Conservation (phyloP, 2,797 vertebrate species). For the Leptatherina wallacei region DNA sequence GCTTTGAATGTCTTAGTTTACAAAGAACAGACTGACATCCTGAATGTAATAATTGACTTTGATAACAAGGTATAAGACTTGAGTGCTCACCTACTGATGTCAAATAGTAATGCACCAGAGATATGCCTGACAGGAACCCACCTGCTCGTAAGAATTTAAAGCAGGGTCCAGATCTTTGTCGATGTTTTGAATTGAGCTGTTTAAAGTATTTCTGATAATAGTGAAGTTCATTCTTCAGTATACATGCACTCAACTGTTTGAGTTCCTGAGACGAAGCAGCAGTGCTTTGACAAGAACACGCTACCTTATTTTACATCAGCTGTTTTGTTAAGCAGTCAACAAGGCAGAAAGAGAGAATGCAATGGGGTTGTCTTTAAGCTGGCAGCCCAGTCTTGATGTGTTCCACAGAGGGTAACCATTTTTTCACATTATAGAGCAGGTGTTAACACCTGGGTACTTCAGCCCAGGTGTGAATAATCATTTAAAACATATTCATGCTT, state of each 20-base stretch:
- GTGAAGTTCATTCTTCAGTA: background rate
- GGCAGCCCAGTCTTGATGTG: conserved; percentile 20
- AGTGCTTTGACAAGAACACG: conserved; percentile 35
- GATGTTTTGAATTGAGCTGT: conserved; percentile 5
- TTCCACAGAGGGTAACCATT: conserved; percentile 28
- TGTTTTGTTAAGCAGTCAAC: conserved; percentile 56
- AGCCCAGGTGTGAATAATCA: conserved; percentile 15
- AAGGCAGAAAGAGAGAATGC: conserved; percentile 41
- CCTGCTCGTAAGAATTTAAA: conserved; percentile 20
- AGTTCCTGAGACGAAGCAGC: conserved; percentile 14
- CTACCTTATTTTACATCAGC: conserved; percentile 43
- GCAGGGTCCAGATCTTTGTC: background rate
- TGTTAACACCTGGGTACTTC: conserved; percentile 16
- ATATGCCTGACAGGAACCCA: conserved; percentile 27
- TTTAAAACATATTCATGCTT: conserved; percentile 24
- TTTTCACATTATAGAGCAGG: conserved; percentile 31
- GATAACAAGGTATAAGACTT: conserved; percentile 56
- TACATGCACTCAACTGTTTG: background rate
- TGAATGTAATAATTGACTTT: conserved; percentile 65
- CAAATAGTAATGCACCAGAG: conserved; percentile 37
- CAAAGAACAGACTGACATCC: conserved; percentile 48
- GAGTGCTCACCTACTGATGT: conserved; percentile 50
- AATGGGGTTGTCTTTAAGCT: conserved; percentile 9
- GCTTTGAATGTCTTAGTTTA: conserved; percentile 64
- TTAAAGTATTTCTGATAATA: background rate